Evolutionary conservation across 2,888 invertebrate species (phyloP).

Genomic region (Notodonta dromedarius): DNA sequence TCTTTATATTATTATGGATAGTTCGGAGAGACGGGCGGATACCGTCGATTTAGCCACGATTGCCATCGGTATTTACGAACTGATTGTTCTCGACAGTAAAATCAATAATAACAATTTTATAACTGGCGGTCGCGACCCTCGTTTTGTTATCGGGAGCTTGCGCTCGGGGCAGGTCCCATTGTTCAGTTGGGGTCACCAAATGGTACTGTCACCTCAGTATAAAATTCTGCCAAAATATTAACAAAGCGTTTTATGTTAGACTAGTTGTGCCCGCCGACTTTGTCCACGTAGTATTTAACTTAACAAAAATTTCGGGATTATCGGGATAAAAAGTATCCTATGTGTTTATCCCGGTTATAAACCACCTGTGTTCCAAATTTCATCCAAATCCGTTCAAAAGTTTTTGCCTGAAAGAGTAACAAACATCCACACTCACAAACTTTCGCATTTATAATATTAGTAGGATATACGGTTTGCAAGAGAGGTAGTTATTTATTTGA

Average conservation of each 20-base stretch:
- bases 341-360: no score
- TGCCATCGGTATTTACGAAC: slow-evolving; percentile 58
- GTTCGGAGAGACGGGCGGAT: slow-evolving; percentile 69
- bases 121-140: slow-evolving; percentile 60
- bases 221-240: slow-evolving; percentile 13
- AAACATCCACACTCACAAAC: no score
- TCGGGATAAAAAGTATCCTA: no score
- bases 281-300: no score
- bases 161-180: slow-evolving; percentile 42
- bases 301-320: no score
- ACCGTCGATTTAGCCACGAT: slow-evolving; percentile 72
- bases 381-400: no score
- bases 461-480: not conserved
- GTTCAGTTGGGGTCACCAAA: slow-evolving; percentile 32
- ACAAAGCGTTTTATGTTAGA: not conserved
- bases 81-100: slow-evolving; percentile 77
- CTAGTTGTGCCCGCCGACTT: no score
- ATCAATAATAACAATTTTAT: slow-evolving; percentile 79
- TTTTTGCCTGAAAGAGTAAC: no score
- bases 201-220: slow-evolving; percentile 28
- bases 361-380: no score
- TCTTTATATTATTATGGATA: slow-evolving; percentile 29
- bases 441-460: no score
- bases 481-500: not conserved
- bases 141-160: slow-evolving; percentile 33